Conservation (phyloP, 2,797 vertebrate genomes). For the Mycteria americana region DNA sequence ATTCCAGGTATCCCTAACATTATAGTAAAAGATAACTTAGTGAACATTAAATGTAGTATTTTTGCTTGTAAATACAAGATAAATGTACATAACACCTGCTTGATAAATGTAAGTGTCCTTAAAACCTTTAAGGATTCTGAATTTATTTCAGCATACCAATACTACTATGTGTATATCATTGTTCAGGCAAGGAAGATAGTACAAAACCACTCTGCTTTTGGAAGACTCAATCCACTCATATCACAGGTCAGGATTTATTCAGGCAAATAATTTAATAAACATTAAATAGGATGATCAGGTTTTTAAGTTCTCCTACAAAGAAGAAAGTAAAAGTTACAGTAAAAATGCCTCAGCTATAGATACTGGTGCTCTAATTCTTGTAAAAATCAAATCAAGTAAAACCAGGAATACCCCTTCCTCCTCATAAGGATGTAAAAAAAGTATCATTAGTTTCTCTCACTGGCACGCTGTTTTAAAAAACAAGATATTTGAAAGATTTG, state of each 20-base stretch:
- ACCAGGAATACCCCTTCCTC: not conserved
- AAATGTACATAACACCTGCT: not conserved
- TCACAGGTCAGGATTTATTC: not conserved
- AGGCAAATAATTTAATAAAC: not conserved
- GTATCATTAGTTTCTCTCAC: not conserved
- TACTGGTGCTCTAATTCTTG: not conserved
- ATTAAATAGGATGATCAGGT: not conserved
- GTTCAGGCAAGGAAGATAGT: not conserved
- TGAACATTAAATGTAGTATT: not conserved
- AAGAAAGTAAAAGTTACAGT: not conserved
- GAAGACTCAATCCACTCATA: not conserved
- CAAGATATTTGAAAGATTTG: not conserved
- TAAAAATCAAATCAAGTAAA: not conserved
- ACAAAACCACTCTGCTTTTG: rapidly evolving
- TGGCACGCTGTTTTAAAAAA: not conserved
- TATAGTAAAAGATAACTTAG: not conserved
- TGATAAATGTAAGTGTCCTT: not conserved
- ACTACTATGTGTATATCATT: not conserved
- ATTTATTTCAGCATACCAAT: not conserved
- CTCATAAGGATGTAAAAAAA: not conserved
- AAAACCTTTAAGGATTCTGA: not conserved
- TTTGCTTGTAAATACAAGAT: not conserved
- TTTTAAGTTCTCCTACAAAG: not conserved
- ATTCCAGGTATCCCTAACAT: not conserved
- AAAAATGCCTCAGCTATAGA: not conserved